These are phyloP conservation scores for Caenorhabditis sp. DNA, from an alignment of 2,888 invertebrate genomes.

Conservation along the genomic window DNA sequence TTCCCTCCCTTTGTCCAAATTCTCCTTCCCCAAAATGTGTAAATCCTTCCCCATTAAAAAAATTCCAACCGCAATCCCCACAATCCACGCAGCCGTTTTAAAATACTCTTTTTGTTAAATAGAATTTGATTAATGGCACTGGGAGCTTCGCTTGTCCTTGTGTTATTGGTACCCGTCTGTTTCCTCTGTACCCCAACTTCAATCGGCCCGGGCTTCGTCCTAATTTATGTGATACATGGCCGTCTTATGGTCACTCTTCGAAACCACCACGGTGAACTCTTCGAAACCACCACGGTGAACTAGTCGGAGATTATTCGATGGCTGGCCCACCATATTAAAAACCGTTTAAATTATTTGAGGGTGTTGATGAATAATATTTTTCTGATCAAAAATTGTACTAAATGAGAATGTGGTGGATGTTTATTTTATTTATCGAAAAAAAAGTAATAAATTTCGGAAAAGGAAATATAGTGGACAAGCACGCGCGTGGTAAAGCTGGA, in stretches of 20 bases:
- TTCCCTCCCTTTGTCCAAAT: conserved; percentile 13
- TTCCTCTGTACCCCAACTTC: conserved; percentile 38
- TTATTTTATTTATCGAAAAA: conserved; percentile 40
- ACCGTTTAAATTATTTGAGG: conserved; percentile 50
- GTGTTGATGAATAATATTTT: conserved; percentile 53
- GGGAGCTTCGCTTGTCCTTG: conserved; percentile 44
- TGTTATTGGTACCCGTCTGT: conserved; percentile 39
- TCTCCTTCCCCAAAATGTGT: conserved; percentile 39
- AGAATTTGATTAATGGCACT: conserved; percentile 52
- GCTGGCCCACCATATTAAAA: conserved; percentile 37
- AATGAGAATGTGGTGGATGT: conserved; percentile 20
- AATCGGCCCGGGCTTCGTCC: conserved; percentile 47
- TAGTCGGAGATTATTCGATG: conserved; percentile 46
- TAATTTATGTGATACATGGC: conserved; percentile 56
- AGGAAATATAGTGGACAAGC: conserved; percentile 1
- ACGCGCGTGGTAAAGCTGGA: conserved; percentile 12
- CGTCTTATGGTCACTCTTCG: conserved; percentile 40
- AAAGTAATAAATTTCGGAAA: conserved; percentile 44
- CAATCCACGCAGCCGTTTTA: conserved; percentile 53
- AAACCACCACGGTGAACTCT: conserved; percentile 39
- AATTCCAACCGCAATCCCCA: conserved; percentile 38
- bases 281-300: conserved; percentile 35
- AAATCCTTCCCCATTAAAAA: conserved; percentile 41
- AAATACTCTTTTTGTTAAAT: conserved; percentile 45
- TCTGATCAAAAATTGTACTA: conserved; percentile 19